Percentiles rank a stretch among this genome's conserved stretches.
Evolutionary conservation across 2,888 invertebrate species (phyloP).

Genomic region (Lithophane ornitopus): DNA sequence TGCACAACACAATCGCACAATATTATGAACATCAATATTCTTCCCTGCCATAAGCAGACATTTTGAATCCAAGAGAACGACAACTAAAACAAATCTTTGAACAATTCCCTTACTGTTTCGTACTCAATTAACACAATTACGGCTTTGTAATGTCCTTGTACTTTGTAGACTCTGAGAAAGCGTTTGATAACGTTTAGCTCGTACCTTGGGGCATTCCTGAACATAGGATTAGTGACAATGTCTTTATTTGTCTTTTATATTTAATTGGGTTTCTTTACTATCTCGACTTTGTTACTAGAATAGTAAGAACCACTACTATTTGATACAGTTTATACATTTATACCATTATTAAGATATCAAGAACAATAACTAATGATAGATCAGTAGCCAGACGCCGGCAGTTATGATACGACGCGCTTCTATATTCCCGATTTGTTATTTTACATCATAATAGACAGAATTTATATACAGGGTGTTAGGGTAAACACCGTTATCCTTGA

Average conservation of each 20-base stretch:
- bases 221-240: conserved; percentile 20
- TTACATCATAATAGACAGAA: conserved; percentile 16
- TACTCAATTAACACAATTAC: conserved; percentile 50
- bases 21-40: conserved; percentile 8
- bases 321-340: not conserved
- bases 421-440: conserved; percentile 1
- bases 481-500: too few species aligned
- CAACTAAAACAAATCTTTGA: conserved; percentile 33
- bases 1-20: not conserved
- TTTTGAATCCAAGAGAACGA: conserved; percentile 20
- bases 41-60: conserved; percentile 27
- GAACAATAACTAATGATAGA: conserved; percentile 11
- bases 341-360: conserved; percentile 22
- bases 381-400: not conserved
- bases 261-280: conserved; percentile 6
- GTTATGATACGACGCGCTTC: not conserved
- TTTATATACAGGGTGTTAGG: too few species aligned
- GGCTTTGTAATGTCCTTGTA: conserved; percentile 15
- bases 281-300: not conserved
- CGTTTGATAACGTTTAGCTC: conserved; percentile 37
- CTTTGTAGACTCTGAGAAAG: conserved; percentile 28
- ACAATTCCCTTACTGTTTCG: conserved; percentile 37
- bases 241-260: conserved; percentile 22
- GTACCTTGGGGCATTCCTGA: conserved; percentile 14
- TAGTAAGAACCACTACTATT: not conserved